Evolutionary conservation across 2,113 vertebrate species (phyloP), one percentile per base, ranked within the genome.

Genomic region (Tyto alba): DNA sequence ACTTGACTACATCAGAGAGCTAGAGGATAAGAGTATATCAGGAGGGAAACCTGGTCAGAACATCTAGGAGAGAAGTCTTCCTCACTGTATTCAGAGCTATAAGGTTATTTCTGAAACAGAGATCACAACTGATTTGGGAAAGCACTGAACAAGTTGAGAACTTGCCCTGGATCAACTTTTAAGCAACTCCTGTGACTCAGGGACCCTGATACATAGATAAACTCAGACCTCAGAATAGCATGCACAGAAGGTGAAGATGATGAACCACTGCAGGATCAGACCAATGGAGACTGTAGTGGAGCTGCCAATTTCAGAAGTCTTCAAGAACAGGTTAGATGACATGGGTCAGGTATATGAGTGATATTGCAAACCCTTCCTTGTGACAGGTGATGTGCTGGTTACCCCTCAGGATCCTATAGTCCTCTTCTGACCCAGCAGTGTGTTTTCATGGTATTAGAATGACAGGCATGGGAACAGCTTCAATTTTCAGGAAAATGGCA

Each of bases 261-360:
- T 34, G 36, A 85, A 78, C 30, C 34, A 43, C 22, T 47, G 27
- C 25, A 69, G 50, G 45, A 53, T 36, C n/a, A 41, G 38, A 55
- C 9, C 0, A 1, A 40, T 25, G 6, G 32, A 68, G 36, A 29
- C 1, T 4, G 25, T 57, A 34, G 21, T n/a, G 7, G 56, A 67
- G 30, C 1, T 55, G 52, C 53, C 16, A 48, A 36, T 52, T 66
- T 21, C 30, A 60, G 20, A 64, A 72, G 13, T 45, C 36, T 50
- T 50, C 11, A 47, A 84, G 53, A 72, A 55, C 32, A 50, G 47
- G 19, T 43, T 36, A 56, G 36, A 32, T 17, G 4, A 19, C 17
- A 62, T 2, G 4, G 30, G n/a, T 53, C 20, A 55, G 22, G 16
- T 50, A 34, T 9, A 10, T 16, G 13, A 67, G 23, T 26, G 30